Evolutionary conservation across 2,888 invertebrate genomes (phyloP), one percentile per base, ranked within the genome.

Genomic region (Xestoiulus laeticollis): DNA sequence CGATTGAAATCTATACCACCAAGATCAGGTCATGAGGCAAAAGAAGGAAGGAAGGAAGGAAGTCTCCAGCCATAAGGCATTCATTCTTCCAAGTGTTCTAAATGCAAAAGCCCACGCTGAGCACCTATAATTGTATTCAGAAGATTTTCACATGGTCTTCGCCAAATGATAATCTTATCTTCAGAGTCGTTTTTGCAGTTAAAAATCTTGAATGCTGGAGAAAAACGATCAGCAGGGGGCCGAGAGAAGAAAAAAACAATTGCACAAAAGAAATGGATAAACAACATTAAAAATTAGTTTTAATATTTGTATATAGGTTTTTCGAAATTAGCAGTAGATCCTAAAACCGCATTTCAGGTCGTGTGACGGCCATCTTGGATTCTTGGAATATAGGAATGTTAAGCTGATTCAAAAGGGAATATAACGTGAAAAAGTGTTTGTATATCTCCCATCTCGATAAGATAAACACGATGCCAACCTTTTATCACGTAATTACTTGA

Each of bases 231-330:
- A 59, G 53, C 53, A 59, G 53, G 53, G 16, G 53, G 53, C 53
- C n/a, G n/a, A n/a, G 1, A n/a, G n/a, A 59, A 59, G n/a, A 59
- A 59, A 59, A n/a, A 59, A 59, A 19, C 19, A 59, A n/a, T 59
- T 59, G 53, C n/a, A n/a, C 53, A 6, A 59, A 59, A 59, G 53
- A 59, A 59, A 38, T 8, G 38, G 53, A 59, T 59, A 59, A 59
- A 59, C 53, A 59, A n/a, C 53, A 59, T 59, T 59, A 59, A 59
- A 59, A 59, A 59, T 59, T 59, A 59, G n/a, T 59, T 59, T 59
- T 59, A 59, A 59, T 59, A 59, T 19, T 59, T n/a, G 53, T n/a
- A 5, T n/a, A n/a, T n/a, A n/a, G 5, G 53, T 59, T 59, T 59
- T n/a, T n/a, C 53, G 53, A n/a, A 59, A 59, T 59, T 59, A 59